These are phyloP conservation scores for Cheirogaleus medius DNA, from an alignment of 2,113 vertebrate genomes.

Conservation along the genomic window DNA sequence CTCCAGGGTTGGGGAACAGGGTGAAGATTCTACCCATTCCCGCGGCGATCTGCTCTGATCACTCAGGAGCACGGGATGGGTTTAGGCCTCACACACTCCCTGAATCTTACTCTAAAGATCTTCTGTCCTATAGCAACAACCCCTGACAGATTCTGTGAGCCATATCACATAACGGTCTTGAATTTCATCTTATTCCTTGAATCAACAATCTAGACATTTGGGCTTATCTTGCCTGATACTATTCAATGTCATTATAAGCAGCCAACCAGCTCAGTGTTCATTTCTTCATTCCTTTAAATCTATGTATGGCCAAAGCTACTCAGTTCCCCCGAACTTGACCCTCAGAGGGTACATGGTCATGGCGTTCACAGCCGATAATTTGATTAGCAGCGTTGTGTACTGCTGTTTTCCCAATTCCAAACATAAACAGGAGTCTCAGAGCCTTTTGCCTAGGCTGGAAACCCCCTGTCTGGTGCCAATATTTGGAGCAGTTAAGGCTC, in stretches of 20 bases:
- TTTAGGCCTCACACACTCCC: too few species aligned
- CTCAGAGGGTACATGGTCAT: not conserved
- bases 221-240: not conserved
- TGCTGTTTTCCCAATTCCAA: not conserved
- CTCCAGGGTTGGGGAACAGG: not conserved
- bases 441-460: not conserved
- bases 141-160: not conserved
- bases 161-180: not conserved
- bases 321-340: not conserved
- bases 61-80: not conserved
- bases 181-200: not conserved
- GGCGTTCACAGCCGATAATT: not conserved
- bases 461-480: not conserved
- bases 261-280: not conserved
- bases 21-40: not conserved
- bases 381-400: not conserved
- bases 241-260: not conserved
- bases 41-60: not conserved
- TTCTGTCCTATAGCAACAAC: not conserved
- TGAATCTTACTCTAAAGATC: not conserved
- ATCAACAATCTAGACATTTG: not conserved
- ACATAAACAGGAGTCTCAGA: not conserved
- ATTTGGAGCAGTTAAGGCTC: not conserved
- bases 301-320: not conserved
- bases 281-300: not conserved